Evolutionary conservation across 2,888 invertebrate genomes (phyloP).

Genomic region (Heliconius aoede): DNA sequence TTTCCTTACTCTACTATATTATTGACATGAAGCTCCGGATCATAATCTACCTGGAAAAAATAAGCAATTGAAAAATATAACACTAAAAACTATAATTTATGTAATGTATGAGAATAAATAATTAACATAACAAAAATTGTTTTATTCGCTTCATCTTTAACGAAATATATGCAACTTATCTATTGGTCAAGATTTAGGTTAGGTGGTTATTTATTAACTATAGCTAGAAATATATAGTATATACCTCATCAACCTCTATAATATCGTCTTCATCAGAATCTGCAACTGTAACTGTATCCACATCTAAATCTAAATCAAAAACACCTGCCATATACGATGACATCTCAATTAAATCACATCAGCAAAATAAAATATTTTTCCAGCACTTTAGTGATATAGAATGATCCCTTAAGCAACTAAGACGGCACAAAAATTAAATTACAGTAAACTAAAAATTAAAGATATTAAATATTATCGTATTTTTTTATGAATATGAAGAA

Average conservation of each 20-base stretch:
- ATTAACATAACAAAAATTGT: neutral
- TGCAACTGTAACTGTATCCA: conserved; percentile 85
- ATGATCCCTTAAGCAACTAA: neutral
- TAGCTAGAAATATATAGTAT: conserved; percentile 50
- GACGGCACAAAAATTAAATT: neutral
- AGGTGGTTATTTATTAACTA: conserved; percentile 45
- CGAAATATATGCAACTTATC: neutral
- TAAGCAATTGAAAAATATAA: neutral
- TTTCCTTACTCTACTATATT: conserved; percentile 90
- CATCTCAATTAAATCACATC: conserved; percentile 82
- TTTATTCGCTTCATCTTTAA: neutral
- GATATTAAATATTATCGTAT: conserved; percentile 27
- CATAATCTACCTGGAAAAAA: conserved; percentile 87
- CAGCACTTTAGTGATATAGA: conserved; percentile 23
- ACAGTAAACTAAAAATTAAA: conserved; percentile 4
- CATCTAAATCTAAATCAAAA: conserved; percentile 95
- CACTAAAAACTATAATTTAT: neutral
- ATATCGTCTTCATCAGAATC: conserved; percentile 95
- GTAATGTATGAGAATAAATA: neutral
- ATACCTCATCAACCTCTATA: conserved; percentile 94
- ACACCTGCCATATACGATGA: conserved; percentile 91
- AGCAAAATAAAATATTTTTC: conserved; percentile 64
- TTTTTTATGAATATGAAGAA: conserved; percentile 40
- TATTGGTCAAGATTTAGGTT: conserved; percentile 45
- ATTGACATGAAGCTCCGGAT: conserved; percentile 90